Base-by-base conservation (phyloP, 2,113 vertebrate genomes). In the Atrichornis clamosus region DNA sequence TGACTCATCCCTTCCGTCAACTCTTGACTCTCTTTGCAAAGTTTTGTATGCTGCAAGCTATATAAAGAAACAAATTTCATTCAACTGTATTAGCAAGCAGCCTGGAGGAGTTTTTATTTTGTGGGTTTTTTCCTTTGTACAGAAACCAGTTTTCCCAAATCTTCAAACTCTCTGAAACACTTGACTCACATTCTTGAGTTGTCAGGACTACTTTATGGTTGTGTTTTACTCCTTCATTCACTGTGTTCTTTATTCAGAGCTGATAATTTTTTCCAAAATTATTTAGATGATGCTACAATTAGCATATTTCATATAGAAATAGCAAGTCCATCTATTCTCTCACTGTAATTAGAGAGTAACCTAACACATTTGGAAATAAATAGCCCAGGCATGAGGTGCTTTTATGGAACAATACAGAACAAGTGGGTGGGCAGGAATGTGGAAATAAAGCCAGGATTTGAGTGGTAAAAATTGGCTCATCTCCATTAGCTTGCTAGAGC, bases 361-460 rank as follows among this genome's bases (percentile, higher is more conserved):
- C 42, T 82, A 89, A 89, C 92, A 84, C 77, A 65, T 93, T 70
- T 85, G 87, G 92, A 96, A 96, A 97, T 90, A 97, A 95, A 96
- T 92, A 84, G 62, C 69, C 56, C 65, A 91, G 77, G 63, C 82
- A 76, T 83, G 73, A 95, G 91, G 73, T 91, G 24, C 41, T 84
- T 94, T 88, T 89, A 68, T 68, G 59, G 87, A 97, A 97, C 95
- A 94, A 95, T 95, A 73, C 63, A 94, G 86, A 95, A 86, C 37
- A 87, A 93, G 92, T 93, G 89, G 95, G 96, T 87, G 85, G 92
- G 89, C 80, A 84, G 62, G 81, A 89, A 94, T 70, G 39, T 89
- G 82, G 84, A 95, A 89, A 46, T 39, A 82, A 63, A 78, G 87
- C 68, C 89, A 95, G 80, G 74, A 87, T 81, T 83, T 65, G 46